Percentiles rank a stretch among this genome's conserved stretches.
Evolutionary conservation across 2,113 vertebrate species (phyloP).

Genomic region (Siniperca chuatsi): DNA sequence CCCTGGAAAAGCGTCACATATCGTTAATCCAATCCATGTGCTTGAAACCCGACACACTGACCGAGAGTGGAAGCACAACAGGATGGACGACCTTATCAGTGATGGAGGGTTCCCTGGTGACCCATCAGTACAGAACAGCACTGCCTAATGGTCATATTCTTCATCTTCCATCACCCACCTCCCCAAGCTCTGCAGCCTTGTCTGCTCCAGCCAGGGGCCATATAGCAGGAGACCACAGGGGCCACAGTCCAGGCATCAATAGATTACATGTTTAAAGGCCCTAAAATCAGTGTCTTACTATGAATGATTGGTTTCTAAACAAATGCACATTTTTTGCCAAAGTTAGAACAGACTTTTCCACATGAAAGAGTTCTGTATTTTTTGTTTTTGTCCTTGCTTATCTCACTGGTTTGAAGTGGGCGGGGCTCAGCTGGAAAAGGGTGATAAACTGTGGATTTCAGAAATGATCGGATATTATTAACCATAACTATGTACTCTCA

Average conservation of each 20-base stretch:
- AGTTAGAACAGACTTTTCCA: not conserved
- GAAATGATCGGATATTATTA: no score
- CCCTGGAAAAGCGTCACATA: slow-evolving; percentile 55
- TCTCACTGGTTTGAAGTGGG: not conserved
- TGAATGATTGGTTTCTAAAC: no score
- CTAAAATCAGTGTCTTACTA: not conserved
- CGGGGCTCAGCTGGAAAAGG: not conserved
- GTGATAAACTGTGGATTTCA: no score
- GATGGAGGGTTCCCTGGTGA: slow-evolving; percentile 75
- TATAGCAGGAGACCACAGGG: slow-evolving; percentile 26
- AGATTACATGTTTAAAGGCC: not conserved
- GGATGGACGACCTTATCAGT: slow-evolving; percentile 56
- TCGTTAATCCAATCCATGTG: slow-evolving; percentile 82
- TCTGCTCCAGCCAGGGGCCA: slow-evolving; percentile 3
- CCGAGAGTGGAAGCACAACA: slow-evolving; percentile 44
- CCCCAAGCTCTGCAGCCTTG: slow-evolving; percentile 17
- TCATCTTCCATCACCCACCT: slow-evolving; percentile 35
- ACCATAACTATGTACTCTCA: no score
- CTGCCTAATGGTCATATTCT: slow-evolving; percentile 45
- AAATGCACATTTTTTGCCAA: not conserved
- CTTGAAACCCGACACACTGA: slow-evolving; percentile 73
- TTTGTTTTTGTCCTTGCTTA: not conserved
- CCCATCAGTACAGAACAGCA: slow-evolving; percentile 52
- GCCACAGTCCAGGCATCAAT: not conserved
- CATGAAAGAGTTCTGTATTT: not conserved